These are phyloP conservation scores for Mylabris phalerata DNA, from an alignment of 1,140 invertebrate genomes.

Conservation along the genomic window DNA sequence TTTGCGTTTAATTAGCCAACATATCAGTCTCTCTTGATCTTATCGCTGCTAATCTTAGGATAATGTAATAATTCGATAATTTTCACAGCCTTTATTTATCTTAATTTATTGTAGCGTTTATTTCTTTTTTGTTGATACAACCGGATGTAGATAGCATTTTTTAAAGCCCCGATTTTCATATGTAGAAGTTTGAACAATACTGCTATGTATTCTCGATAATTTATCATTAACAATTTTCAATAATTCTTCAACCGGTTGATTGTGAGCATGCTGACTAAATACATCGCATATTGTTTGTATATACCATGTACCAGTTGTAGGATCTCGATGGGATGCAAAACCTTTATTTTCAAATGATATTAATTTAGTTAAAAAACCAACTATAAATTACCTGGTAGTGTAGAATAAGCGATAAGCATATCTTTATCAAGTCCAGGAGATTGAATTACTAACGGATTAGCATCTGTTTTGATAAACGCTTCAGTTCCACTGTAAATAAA, in stretches of 20 bases:
- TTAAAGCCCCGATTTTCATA: slow-evolving; percentile 53
- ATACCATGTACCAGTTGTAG: slow-evolving; percentile 60
- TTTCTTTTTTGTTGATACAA: not conserved
- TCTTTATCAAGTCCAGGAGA: slow-evolving; percentile 13
- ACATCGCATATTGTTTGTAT: slow-evolving; percentile 66
- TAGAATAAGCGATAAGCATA: slow-evolving; percentile 26
- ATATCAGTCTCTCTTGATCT: no score
- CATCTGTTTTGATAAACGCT: slow-evolving; percentile 12
- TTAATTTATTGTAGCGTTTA: not conserved
- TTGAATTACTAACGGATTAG: slow-evolving; percentile 11
- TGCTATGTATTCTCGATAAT: slow-evolving; percentile 30
- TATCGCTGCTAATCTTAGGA: not conserved
- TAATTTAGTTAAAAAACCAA: slow-evolving; percentile 16
- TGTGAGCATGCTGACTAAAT: slow-evolving; percentile 58
- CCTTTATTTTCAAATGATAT: slow-evolving; percentile 37
- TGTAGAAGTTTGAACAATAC: slow-evolving; percentile 48
- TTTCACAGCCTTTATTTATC: not conserved
- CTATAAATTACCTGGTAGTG: slow-evolving; percentile 22
- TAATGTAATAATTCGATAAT: not conserved
- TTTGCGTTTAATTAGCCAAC: not conserved
- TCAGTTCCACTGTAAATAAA: not conserved
- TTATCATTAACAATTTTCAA: slow-evolving; percentile 53
- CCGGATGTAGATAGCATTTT: slow-evolving; percentile 52
- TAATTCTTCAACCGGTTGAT: slow-evolving; percentile 57
- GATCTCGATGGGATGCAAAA: slow-evolving; percentile 57